Evolutionary conservation across 2,888 invertebrate genomes (phyloP).

Genomic region (Panzeria rudis): DNA sequence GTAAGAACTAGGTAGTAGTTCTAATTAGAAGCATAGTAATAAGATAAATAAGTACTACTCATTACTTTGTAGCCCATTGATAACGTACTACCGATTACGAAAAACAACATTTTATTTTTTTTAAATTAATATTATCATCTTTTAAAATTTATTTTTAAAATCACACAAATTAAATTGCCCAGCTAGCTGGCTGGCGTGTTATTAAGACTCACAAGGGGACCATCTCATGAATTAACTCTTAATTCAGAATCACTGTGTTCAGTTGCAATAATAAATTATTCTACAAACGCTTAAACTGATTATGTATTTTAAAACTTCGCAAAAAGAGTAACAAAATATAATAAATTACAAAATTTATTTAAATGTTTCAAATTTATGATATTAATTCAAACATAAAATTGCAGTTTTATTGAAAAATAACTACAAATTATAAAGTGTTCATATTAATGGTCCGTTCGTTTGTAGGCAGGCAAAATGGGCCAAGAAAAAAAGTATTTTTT

Average conservation of each 20-base stretch:
- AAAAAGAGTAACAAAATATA: conserved; percentile 24
- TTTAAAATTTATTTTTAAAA: too few species aligned
- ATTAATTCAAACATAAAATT: conserved; percentile 67
- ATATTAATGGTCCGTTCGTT: conserved; percentile 46
- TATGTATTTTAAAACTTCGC: not conserved
- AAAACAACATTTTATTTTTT: too few species aligned
- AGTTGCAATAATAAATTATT: conserved; percentile 15
- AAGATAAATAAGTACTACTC: too few species aligned
- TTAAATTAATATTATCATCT: too few species aligned
- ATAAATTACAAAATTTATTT: conserved; percentile 62
- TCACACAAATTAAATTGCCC: too few species aligned
- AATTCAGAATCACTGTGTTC: not conserved
- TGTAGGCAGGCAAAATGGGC: conserved; percentile 50
- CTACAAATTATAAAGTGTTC: conserved; percentile 68
- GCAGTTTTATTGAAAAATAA: conserved; percentile 71
- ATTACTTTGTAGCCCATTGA: too few species aligned
- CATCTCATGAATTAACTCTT: not conserved
- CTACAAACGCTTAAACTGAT: not conserved
- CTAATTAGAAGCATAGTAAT: too few species aligned
- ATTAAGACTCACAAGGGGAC: too few species aligned
- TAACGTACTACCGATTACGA: too few species aligned
- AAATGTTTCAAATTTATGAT: conserved; percentile 59
- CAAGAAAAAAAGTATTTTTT: conserved; percentile 19
- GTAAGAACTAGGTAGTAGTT: too few species aligned
- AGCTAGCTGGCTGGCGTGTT: too few species aligned